These are phyloP conservation scores for Pomacea canaliculata DNA, from an alignment of 2,888 invertebrate species.

Conservation along the genomic window DNA sequence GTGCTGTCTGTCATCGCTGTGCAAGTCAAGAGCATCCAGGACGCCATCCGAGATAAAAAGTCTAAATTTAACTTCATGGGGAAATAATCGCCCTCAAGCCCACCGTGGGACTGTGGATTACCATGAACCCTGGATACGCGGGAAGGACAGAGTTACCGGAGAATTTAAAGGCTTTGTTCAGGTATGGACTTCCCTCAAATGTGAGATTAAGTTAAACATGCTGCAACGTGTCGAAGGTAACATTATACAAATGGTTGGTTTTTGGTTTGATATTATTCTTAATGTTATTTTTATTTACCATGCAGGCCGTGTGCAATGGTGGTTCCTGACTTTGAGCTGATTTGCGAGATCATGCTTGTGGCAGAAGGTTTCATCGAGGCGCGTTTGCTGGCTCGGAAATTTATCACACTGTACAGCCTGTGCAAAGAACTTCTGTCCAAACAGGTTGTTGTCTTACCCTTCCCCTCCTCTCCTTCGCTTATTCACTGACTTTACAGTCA, in stretches of 20 bases:
- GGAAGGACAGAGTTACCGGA: conserved; percentile 78
- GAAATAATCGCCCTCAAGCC: conserved; percentile 87
- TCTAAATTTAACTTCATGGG: conserved; percentile 93
- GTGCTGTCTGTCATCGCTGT: conserved; percentile 97
- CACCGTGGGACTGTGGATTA: conserved; percentile 94
- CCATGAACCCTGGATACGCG: conserved; percentile 98
- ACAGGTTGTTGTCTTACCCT: conserved; percentile 54
- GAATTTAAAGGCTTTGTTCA: conserved; percentile 70
- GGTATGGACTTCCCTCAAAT: conserved; percentile 42
- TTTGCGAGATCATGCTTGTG: conserved; percentile 98
- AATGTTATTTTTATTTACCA: conserved; percentile 44
- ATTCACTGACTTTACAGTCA: no score
- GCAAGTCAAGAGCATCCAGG: conserved; percentile 78
- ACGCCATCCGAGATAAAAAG: conserved; percentile 91
- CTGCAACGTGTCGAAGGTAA: not conserved
- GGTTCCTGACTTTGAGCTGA: conserved; percentile 95
- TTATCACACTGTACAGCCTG: conserved; percentile 93
- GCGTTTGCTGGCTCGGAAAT: conserved; percentile 90
- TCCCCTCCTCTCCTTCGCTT: not conserved
- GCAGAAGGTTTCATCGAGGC: conserved; percentile 98
- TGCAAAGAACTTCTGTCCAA: conserved; percentile 94
- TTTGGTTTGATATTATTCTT: no score
- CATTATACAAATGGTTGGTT: not conserved
- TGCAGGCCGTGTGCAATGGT: conserved; percentile 97
- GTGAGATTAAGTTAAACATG: not conserved